Conservation (phyloP, 2,797 vertebrate species). For the Thunnus albacares region DNA sequence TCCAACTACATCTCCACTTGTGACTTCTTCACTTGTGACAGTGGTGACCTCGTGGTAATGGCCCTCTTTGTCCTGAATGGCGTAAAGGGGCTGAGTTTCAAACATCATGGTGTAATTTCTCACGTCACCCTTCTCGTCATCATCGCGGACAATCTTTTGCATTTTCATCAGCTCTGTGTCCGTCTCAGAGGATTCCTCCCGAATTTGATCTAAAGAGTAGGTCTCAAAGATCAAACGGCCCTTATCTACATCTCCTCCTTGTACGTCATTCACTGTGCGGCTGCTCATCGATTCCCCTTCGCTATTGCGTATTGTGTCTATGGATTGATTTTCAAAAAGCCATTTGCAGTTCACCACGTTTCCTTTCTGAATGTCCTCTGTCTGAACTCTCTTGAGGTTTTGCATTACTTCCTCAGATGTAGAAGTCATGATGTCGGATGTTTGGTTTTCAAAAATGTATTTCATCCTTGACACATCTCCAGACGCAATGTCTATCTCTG, state of each 20-base stretch:
- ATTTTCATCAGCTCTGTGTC: conserved; percentile 73
- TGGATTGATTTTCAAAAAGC: conserved; percentile 94
- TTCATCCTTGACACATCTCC: conserved; percentile 93
- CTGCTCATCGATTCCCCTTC: conserved; percentile 75
- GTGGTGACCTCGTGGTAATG: conserved; percentile 95
- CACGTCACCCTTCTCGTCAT: conserved; percentile 91
- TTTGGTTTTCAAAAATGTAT: conserved; percentile 93
- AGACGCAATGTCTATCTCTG: conserved; percentile 90
- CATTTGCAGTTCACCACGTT: conserved; percentile 91
- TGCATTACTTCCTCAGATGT: conserved; percentile 89
- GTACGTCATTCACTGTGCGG: conserved; percentile 89
- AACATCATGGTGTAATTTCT: conserved; percentile 94
- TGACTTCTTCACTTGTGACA: conserved; percentile 93
- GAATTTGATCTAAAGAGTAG: conserved; percentile 91
- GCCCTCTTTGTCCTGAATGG: conserved; percentile 93
- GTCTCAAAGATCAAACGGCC: conserved; percentile 94
- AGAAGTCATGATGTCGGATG: conserved; percentile 90
- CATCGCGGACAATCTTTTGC: conserved; percentile 82
- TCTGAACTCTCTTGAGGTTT: conserved; percentile 88
- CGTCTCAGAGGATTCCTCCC: conserved; percentile 82
- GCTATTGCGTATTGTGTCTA: conserved; percentile 87
- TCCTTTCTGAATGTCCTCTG: conserved; percentile 92
- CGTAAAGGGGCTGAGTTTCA: conserved; percentile 95
- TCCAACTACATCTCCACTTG: conserved; percentile 91
- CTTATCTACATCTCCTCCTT: conserved; percentile 91